Evolutionary conservation across 2,797 vertebrate genomes (phyloP).

Genomic region (Syngnathus acus): DNA sequence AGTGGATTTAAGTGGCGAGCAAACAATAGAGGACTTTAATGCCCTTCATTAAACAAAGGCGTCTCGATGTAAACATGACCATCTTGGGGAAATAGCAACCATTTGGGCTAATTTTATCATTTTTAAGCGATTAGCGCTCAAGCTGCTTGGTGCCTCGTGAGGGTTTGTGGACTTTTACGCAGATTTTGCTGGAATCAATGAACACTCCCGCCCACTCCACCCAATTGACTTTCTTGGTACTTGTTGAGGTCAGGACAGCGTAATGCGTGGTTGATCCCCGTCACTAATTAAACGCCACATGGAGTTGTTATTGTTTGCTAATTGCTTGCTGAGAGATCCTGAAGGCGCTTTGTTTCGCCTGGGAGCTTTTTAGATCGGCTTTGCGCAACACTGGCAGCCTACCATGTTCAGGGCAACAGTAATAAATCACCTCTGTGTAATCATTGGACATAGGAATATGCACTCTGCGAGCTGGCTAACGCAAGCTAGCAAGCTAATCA

Average conservation of each 20-base stretch:
- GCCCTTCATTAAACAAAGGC: slow-evolving; percentile 53
- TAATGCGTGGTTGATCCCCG: slow-evolving; percentile 50
- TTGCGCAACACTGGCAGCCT: not conserved
- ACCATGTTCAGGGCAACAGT: not conserved
- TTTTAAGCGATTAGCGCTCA: slow-evolving; percentile 27
- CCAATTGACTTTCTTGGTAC: slow-evolving; percentile 50
- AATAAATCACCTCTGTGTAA: not conserved
- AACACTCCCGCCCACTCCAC: not conserved
- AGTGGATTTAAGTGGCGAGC: slow-evolving; percentile 58
- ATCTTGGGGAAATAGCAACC: slow-evolving; percentile 20
- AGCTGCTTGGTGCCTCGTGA: slow-evolving; percentile 17
- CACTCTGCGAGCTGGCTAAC: no score
- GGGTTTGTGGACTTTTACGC: slow-evolving; percentile 30
- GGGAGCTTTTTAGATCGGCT: slow-evolving; percentile 20
- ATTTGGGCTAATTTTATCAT: slow-evolving; percentile 6
- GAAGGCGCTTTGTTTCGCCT: slow-evolving; percentile 32
- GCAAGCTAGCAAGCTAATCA: not conserved
- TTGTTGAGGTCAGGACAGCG: slow-evolving; percentile 46
- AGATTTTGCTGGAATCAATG: slow-evolving; percentile 16
- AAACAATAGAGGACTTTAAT: slow-evolving; percentile 61
- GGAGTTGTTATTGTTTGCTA: slow-evolving; percentile 64
- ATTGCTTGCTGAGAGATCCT: slow-evolving; percentile 55
- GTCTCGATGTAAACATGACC: slow-evolving; percentile 43
- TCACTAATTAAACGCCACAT: slow-evolving; percentile 63
- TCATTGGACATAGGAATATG: not conserved